Evolutionary conservation across 2,113 vertebrate genomes (phyloP), one percentile per base, ranked within the genome.

Genomic region (Gopherus evgoodei): DNA sequence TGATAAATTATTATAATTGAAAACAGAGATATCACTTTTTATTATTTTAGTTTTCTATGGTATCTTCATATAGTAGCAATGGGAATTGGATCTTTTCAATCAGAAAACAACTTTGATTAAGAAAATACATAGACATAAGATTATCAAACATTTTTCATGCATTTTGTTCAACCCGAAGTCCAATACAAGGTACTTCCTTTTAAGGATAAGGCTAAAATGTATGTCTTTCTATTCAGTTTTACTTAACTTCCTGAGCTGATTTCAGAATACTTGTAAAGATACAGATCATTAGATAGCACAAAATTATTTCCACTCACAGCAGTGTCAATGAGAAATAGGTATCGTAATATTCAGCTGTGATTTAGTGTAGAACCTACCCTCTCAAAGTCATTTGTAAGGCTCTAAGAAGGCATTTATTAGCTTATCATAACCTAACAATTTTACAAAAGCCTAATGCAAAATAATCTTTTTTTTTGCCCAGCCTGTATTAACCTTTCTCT

Each of bases 381-480:
- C 97, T 98, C 97, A 96, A 89, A 98, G 98, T 98, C 98, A 98
- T 97, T 94, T 95, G 96, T 98, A 97, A 98, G 98, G 98, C 98
- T 97, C 98, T 98, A 98, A 98, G 97, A 98, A 98, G 95, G 97
- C 97, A 96, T 96, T 98, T 98, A 98, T 98, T 98, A 99, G 98
- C 98, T 99, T 99, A 98, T 97, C 97, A 96, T 96, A 97, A 99
- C 98, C 98, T 98, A 98, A 98, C 96, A 98, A 98, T 98, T 99
- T 98, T 98, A 99, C 98, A 98, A 98, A 98, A 97, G 98, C 97
- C 98, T 99, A 99, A 99, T 99, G 98, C 98, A 98, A 98, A 97
- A 97, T 98, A 98, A 99, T 99, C 98, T 97, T 97, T 97, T 42
- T 98, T 98, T 98, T 98, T 98, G 98, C 97, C 98, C 97, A 98